A percentile compares a stretch with the other conserved stretches of the same genome.
These are phyloP conservation scores for Sitobion miscanthi DNA, from an alignment of 1,140 invertebrate genomes.

Conservation along the genomic window DNA sequence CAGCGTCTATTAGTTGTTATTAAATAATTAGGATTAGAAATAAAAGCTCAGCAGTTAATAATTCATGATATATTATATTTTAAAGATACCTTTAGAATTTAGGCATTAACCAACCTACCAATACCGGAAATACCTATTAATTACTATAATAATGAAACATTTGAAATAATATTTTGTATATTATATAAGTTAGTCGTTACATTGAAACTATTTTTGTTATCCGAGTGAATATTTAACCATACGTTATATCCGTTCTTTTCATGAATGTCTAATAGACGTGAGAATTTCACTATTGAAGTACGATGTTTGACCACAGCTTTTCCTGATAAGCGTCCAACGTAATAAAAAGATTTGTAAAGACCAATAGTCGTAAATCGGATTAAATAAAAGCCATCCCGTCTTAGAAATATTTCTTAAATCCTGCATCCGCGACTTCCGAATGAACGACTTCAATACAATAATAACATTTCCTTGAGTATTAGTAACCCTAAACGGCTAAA, in stretches of 20 bases:
- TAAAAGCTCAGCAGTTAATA: background rate
- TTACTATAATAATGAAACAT: background rate
- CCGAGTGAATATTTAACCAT: background rate
- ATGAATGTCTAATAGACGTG: conserved; percentile 25
- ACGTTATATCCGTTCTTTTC: conserved; percentile 34
- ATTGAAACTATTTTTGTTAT: background rate
- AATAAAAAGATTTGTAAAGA: conserved; percentile 39
- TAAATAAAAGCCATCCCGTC: conserved; percentile 49
- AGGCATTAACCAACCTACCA: background rate
- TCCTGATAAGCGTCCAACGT: background rate
- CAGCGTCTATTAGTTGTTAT: no score
- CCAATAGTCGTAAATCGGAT: conserved; percentile 50
- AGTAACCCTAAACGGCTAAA: background rate
- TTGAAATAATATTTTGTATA: background rate
- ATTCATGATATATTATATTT: background rate
- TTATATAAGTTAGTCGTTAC: background rate
- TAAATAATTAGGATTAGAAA: background rate
- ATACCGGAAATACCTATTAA: no score
- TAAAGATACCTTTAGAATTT: background rate
- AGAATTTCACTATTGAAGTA: conserved; percentile 27
- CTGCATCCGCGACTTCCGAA: conserved; percentile 16
- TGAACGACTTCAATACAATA: conserved; percentile 6
- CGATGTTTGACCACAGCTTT: conserved; percentile 44
- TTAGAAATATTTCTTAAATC: conserved; percentile 20
- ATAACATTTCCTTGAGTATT: background rate